These are phyloP conservation scores for Erethizon dorsatum DNA, from an alignment of 2,797 vertebrate species.

Conservation along the genomic window DNA sequence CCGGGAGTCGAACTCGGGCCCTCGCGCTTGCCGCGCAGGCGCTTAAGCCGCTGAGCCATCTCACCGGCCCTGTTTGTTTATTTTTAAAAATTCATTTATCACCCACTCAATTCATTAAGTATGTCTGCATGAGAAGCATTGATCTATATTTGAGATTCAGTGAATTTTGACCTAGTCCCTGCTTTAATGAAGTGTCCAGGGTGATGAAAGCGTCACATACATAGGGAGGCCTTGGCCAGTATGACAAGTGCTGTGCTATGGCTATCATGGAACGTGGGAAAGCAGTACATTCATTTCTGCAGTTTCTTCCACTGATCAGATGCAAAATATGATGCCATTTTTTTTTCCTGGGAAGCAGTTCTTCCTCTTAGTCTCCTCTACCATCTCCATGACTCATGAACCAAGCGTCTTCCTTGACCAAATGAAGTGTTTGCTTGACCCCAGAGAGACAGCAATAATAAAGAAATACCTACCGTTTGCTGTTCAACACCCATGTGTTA, in stretches of 20 bases:
- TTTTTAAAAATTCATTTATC: neutral
- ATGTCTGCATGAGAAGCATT: neutral
- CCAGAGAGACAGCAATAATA: neutral
- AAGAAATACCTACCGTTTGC: neutral
- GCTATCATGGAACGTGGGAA: neutral
- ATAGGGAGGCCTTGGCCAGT: neutral
- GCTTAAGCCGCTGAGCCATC: no score
- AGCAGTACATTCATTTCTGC: neutral
- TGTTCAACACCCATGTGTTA: neutral
- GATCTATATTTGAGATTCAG: neutral
- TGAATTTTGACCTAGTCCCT: neutral
- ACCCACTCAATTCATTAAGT: neutral
- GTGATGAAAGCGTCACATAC: neutral
- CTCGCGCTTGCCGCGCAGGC: no score
- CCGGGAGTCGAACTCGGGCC: no score
- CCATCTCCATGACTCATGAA: neutral
- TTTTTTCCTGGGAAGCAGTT: neutral
- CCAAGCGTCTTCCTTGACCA: neutral
- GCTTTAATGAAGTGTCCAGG: neutral
- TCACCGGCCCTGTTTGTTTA: neutral
- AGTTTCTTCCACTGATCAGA: neutral
- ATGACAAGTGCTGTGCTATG: neutral
- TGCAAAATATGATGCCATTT: neutral
- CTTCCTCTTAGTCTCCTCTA: neutral
- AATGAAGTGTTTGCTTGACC: conserved; percentile 10